Percentiles rank a stretch among this genome's conserved stretches.
These are phyloP conservation scores for Candidula unifasciata DNA, from an alignment of 2,888 invertebrate genomes.

Conservation along the genomic window DNA sequence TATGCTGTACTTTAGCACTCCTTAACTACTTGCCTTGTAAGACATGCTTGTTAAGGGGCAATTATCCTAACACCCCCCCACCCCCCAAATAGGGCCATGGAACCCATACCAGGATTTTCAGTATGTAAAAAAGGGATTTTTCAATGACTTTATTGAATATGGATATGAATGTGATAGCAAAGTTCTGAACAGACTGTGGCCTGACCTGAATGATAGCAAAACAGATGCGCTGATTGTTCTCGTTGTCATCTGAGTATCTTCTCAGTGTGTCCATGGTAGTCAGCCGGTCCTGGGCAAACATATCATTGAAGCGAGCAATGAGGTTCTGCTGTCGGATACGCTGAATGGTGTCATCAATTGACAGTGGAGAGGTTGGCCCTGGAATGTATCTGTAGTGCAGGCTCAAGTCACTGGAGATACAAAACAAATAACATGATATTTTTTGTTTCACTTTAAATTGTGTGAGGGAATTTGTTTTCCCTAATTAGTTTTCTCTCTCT, in stretches of 20 bases:
- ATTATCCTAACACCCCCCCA: too few relatives aligned
- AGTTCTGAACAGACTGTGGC: not conserved
- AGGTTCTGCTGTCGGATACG: slow-evolving; percentile 75
- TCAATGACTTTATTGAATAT: not conserved
- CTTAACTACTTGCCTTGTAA: too few relatives aligned
- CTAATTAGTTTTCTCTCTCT: not conserved
- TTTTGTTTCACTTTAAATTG: not conserved
- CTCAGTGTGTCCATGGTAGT: slow-evolving; percentile 77
- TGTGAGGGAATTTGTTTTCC: not conserved
- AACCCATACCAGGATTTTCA: too few relatives aligned
- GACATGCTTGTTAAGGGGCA: too few relatives aligned
- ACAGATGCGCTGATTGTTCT: slow-evolving; percentile 77
- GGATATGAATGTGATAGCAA: not conserved
- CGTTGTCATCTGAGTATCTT: slow-evolving; percentile 75
- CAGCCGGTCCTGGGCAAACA: slow-evolving; percentile 76
- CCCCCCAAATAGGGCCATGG: too few relatives aligned
- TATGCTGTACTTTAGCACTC: too few relatives aligned
- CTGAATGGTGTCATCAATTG: slow-evolving; percentile 75
- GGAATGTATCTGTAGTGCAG: slow-evolving; percentile 67
- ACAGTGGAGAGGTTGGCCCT: slow-evolving; percentile 72
- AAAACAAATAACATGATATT: not conserved
- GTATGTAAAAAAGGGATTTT: too few relatives aligned
- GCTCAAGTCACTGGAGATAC: slow-evolving; percentile 37
- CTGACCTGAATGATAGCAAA: slow-evolving; percentile 75
- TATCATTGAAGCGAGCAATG: slow-evolving; percentile 76